phyloP scores from a whole-genome alignment of 2,113 vertebrate genomes.

The Mohoua ochrocephala region DNA sequence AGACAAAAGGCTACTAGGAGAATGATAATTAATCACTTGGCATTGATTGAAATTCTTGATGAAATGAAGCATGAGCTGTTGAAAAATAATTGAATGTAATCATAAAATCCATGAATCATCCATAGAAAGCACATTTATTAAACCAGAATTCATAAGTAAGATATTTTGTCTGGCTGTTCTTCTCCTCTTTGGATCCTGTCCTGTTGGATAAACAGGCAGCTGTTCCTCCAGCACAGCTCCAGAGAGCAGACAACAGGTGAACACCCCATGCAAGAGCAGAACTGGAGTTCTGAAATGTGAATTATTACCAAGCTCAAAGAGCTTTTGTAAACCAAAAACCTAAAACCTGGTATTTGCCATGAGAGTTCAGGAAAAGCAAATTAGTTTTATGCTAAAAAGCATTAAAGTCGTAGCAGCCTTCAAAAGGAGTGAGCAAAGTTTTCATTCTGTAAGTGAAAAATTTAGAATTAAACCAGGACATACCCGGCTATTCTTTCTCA shows the following conservation, averaged over 20 bases:
- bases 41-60: conserved; percentile 70
- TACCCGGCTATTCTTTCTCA: neutral
- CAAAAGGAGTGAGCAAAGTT: neutral
- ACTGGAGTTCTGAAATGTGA: neutral
- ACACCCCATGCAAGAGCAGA: neutral
- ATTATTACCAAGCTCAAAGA: neutral
- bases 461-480: neutral
- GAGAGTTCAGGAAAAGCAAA: neutral
- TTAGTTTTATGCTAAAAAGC: neutral
- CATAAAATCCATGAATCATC: conserved; percentile 73
- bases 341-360: neutral
- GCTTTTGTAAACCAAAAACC: neutral
- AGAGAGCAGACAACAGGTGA: conserved; percentile 45
- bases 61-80: conserved; percentile 73
- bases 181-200: conserved; percentile 34
- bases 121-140: conserved; percentile 68
- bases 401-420: neutral
- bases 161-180: conserved; percentile 63
- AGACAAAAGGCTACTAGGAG: conserved; percentile 68
- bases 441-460: neutral
- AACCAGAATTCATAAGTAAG: conserved; percentile 66
- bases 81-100: conserved; percentile 75
- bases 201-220: conserved; percentile 51
- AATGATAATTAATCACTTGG: conserved; percentile 71
- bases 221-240: conserved; percentile 42